These are phyloP conservation scores for Tenthredo scrophulariae DNA, from an alignment of 2,888 invertebrate genomes.

Conservation along the genomic window DNA sequence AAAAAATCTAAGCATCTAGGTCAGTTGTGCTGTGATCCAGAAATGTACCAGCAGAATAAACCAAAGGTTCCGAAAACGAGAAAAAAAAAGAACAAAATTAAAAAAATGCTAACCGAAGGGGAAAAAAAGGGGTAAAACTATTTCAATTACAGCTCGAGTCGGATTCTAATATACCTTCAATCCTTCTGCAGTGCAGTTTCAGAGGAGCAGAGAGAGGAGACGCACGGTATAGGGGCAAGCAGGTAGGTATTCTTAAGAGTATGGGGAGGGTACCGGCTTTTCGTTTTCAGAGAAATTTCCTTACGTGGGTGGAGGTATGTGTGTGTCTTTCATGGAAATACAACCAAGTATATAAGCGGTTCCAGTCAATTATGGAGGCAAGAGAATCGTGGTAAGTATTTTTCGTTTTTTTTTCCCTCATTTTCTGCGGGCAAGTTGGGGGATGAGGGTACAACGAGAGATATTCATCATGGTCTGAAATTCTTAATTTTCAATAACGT, in stretches of 20 bases:
- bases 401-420: too few relatives aligned
- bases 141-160: constrained; percentile 18
- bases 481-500: constrained; percentile 42
- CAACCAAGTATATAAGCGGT: constrained; percentile 66
- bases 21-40: not conserved
- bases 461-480: not conserved
- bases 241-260: constrained; percentile 1
- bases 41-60: not conserved
- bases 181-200: not conserved
- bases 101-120: too few relatives aligned
- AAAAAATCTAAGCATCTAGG: too few relatives aligned
- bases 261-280: not conserved
- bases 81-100: not conserved
- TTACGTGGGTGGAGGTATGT: not conserved
- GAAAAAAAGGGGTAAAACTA: not conserved
- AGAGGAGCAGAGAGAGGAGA: not conserved
- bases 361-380: constrained; percentile 72
- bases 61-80: not conserved
- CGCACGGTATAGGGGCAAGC: not conserved
- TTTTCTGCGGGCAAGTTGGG: too few relatives aligned
- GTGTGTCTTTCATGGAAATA: constrained; percentile 60
- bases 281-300: constrained; percentile 13
- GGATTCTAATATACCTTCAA: constrained; percentile 10
- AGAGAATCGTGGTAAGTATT: constrained; percentile 47
- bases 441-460: not conserved